Percentiles rank a stretch among this genome's conserved stretches.
phyloP scores from a whole-genome alignment of 2,797 vertebrate genomes.

The Cyprinella venusta region DNA sequence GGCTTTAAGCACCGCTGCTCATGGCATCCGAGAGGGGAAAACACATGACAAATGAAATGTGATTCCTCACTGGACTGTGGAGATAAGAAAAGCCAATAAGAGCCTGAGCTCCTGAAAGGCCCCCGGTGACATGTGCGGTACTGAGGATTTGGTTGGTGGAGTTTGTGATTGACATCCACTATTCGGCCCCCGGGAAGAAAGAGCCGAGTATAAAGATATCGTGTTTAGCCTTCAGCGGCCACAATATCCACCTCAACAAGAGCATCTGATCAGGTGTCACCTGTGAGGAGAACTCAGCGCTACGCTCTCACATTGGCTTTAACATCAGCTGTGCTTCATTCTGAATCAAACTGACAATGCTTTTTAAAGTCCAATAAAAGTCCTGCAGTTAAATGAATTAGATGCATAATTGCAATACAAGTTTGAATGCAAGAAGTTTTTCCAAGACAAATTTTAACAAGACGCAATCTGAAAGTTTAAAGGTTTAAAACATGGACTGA shows the following conservation, averaged over 20 bases:
- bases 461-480: neutral
- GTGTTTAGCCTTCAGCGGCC: constrained; percentile 62
- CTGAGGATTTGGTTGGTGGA: constrained; percentile 79
- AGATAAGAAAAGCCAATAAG: constrained; percentile 83
- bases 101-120: constrained; percentile 75
- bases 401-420: neutral
- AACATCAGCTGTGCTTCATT: neutral
- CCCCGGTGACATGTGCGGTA: constrained; percentile 83
- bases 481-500: no score
- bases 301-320: neutral
- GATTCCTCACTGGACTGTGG: constrained; percentile 77
- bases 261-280: constrained; percentile 30
- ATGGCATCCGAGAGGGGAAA: constrained; percentile 64
- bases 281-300: neutral
- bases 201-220: constrained; percentile 69
- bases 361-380: neutral
- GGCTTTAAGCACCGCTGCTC: constrained; percentile 59
- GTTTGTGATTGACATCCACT: constrained; percentile 75
- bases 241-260: constrained; percentile 19
- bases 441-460: neutral
- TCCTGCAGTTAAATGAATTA: no score
- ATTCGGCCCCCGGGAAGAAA: constrained; percentile 76
- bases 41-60: constrained; percentile 75
- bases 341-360: neutral
- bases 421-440: neutral